A percentile compares a stretch with the other conserved stretches of the same genome.
phyloP scores from a whole-genome alignment of 2,797 vertebrate genomes.

The Dendrocincla tyrannina region DNA sequence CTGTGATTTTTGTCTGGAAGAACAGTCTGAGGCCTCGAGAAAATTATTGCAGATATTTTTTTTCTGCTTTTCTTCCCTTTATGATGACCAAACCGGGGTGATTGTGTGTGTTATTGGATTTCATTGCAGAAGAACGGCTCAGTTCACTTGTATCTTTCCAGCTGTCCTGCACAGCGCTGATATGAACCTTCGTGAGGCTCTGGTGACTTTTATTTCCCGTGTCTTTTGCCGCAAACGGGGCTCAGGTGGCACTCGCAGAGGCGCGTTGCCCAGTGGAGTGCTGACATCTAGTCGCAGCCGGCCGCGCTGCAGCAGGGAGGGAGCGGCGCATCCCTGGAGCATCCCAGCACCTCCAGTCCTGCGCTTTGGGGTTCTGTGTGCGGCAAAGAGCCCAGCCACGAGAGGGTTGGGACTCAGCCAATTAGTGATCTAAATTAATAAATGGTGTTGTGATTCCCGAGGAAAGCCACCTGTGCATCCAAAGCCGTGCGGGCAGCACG shows the following conservation, averaged over 20 bases:
- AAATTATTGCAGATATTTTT: not conserved
- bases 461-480: not conserved
- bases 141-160: not conserved
- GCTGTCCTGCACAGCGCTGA: not conserved
- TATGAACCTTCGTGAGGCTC: accelerated
- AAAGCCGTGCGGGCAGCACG: not conserved
- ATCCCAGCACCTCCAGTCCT: not conserved
- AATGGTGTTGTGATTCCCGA: accelerated
- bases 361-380: not conserved
- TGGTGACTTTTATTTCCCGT: not conserved
- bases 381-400: accelerated
- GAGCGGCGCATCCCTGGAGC: not conserved
- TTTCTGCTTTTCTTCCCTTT: not conserved
- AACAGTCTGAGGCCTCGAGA: not conserved
- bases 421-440: not conserved
- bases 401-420: accelerated
- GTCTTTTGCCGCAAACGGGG: not conserved
- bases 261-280: not conserved
- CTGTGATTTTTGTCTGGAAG: not conserved
- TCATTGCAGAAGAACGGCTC: not conserved
- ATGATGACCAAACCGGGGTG: not conserved
- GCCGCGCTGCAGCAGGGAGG: not conserved
- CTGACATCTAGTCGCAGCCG: slow-evolving; percentile 63
- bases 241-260: not conserved
- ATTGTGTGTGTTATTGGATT: not conserved